Percentiles rank a stretch among this genome's conserved stretches.
These are phyloP conservation scores for Polypedilum vanderplanki DNA, from an alignment of 1,140 invertebrate species.

Conservation along the genomic window DNA sequence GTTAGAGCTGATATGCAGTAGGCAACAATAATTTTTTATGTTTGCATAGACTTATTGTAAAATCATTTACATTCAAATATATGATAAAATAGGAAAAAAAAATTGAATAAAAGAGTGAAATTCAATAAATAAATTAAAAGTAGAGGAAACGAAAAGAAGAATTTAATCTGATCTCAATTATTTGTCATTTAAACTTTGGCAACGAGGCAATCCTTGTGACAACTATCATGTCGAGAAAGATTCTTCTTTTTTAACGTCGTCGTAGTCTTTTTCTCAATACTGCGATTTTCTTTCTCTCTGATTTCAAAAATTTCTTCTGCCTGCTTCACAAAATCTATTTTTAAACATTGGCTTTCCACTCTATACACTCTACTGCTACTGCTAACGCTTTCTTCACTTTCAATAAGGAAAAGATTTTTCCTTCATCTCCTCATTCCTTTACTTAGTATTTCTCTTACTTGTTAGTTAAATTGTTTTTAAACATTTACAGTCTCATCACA, in stretches of 20 bases:
- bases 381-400: conserved; percentile 15
- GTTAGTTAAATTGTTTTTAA: background rate
- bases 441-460: background rate
- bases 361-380: background rate
- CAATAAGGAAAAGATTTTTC: conserved; percentile 8
- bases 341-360: conserved; percentile 4
- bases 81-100: too few species aligned
- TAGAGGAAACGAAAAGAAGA: too few species aligned
- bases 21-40: too few species aligned
- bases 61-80: too few species aligned
- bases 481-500: background rate
- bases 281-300: background rate
- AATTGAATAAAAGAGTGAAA: too few species aligned
- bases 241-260: background rate
- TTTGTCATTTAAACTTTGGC: background rate
- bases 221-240: conserved; percentile 12
- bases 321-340: conserved; percentile 7
- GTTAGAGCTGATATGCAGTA: too few species aligned
- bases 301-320: background rate
- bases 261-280: background rate
- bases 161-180: too few species aligned
- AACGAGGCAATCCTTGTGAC: conserved; percentile 14
- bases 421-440: background rate
- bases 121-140: too few species aligned
- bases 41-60: background rate